Percentiles rank a stretch among this genome's conserved stretches.
Conservation (phyloP, 2,113 vertebrate species). For the Pedionomus torquatus region DNA sequence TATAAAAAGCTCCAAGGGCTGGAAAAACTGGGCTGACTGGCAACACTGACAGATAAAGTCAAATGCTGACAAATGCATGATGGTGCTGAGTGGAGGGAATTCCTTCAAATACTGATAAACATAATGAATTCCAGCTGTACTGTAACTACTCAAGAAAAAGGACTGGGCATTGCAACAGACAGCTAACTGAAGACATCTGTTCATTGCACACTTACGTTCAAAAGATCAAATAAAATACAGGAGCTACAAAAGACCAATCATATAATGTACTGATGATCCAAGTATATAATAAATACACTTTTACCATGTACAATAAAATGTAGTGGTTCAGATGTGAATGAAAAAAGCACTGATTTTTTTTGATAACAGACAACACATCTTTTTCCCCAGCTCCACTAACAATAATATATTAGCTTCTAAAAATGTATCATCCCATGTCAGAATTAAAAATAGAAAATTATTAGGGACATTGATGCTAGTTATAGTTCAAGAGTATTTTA, state of each 20-base stretch:
- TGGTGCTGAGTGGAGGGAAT: neutral
- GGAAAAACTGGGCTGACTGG: neutral
- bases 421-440: neutral
- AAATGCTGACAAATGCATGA: neutral
- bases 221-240: neutral
- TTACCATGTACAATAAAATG: neutral
- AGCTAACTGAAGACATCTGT: neutral
- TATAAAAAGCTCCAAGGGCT: neutral
- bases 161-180: neutral
- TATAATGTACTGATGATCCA: neutral
- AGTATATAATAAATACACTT: neutral
- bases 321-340: fast-evolving
- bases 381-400: neutral
- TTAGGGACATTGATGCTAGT: neutral
- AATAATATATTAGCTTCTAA: neutral
- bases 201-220: neutral
- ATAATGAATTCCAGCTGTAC: neutral
- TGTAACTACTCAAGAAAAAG: neutral
- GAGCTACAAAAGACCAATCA: neutral
- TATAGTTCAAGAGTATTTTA: neutral
- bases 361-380: neutral
- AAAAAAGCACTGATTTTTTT: neutral
- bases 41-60: neutral
- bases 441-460: neutral
- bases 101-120: neutral